Evolutionary conservation across 2,113 vertebrate species (phyloP).

Genomic region (Gallinago paraguaiae): DNA sequence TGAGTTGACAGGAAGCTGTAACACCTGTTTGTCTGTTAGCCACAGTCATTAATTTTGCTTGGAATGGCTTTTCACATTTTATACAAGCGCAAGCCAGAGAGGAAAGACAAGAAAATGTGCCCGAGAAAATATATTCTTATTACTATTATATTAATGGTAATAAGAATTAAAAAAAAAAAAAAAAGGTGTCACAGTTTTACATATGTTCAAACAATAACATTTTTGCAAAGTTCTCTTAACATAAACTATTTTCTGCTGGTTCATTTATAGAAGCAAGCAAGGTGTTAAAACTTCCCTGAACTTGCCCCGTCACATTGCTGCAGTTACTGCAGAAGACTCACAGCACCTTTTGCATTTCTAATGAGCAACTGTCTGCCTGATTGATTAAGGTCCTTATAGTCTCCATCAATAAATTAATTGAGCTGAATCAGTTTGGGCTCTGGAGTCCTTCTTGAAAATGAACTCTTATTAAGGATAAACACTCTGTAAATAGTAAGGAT

Average conservation of each 20-base stretch:
- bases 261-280: not conserved
- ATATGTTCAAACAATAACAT: not conserved
- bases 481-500: not conserved
- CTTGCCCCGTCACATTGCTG: not conserved
- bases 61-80: not conserved
- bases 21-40: not conserved
- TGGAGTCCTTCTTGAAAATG: not conserved
- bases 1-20: not conserved
- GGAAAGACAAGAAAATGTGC: not conserved
- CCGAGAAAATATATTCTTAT: not conserved
- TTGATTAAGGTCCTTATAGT: constrained; percentile 32
- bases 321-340: not conserved
- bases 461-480: constrained; percentile 27
- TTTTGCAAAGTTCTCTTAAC: not conserved
- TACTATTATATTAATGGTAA: not conserved
- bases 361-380: not conserved
- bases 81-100: not conserved
- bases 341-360: constrained; percentile 18
- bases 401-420: constrained; percentile 16
- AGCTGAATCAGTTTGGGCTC: constrained; percentile 7
- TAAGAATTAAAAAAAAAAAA: not conserved
- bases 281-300: not conserved
- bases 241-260: not conserved
- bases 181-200: not conserved
- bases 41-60: not conserved